Conservation (phyloP, 1,140 invertebrate species). For the Augochlora pura region DNA sequence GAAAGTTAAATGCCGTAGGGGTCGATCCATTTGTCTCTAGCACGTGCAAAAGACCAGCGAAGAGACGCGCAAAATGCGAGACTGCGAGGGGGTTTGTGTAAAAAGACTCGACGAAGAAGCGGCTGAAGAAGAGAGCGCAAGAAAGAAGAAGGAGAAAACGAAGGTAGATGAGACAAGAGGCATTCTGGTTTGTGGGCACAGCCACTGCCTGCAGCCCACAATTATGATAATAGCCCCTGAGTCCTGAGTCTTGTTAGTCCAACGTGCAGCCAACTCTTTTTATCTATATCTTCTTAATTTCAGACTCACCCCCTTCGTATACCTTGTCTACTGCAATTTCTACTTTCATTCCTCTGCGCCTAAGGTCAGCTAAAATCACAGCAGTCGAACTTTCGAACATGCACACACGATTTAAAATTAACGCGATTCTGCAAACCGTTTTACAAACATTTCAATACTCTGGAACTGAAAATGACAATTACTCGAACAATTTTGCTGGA, state of each 20-base stretch:
- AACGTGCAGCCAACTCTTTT: slow-evolving; percentile 75
- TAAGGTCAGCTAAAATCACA: slow-evolving; percentile 55
- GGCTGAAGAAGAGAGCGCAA: slow-evolving; percentile 14
- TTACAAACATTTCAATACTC: too few relatives aligned
- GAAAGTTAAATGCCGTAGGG: slow-evolving; percentile 34
- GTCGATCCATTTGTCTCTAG: slow-evolving; percentile 54
- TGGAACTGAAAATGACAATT: too few relatives aligned
- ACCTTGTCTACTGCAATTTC: slow-evolving; percentile 44
- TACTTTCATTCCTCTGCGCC: slow-evolving; percentile 50
- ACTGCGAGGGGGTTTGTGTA: slow-evolving; percentile 31
- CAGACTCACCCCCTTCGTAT: slow-evolving; percentile 35
- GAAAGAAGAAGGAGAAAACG: slow-evolving; percentile 57
- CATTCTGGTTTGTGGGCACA: slow-evolving; percentile 81
- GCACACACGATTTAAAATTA: neutral
- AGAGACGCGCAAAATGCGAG: slow-evolving; percentile 49
- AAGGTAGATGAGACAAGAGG: slow-evolving; percentile 76
- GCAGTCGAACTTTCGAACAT: slow-evolving; percentile 18
- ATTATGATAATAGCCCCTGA: slow-evolving; percentile 80
- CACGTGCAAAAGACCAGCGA: slow-evolving; percentile 44
- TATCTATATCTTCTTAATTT: slow-evolving; percentile 73
- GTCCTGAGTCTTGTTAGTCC: slow-evolving; percentile 78
- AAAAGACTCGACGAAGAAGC: slow-evolving; percentile 38
- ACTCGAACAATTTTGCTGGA: too few relatives aligned
- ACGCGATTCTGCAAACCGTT: neutral
- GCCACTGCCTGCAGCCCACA: slow-evolving; percentile 78